phyloP scores from a whole-genome alignment of 2,113 vertebrate species.

The Phalacrocorax carbo region DNA sequence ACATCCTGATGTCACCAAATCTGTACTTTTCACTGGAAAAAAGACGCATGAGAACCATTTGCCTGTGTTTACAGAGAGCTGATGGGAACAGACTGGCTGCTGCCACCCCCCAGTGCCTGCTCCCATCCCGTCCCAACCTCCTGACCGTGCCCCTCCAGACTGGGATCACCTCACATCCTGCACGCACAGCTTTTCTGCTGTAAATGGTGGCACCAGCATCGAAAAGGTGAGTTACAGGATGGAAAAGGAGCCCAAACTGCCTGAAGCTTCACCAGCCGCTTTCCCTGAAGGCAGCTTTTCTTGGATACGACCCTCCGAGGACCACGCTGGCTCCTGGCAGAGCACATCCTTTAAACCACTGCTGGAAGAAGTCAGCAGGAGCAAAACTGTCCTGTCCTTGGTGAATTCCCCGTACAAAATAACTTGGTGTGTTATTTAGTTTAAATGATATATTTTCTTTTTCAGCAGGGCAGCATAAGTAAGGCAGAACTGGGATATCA shows the following conservation, averaged over 20 bases:
- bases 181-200: not conserved
- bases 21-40: not conserved
- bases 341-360: not conserved
- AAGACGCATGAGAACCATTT: not conserved
- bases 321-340: not conserved
- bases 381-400: not conserved
- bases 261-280: not conserved
- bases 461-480: not conserved
- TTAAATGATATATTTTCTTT: not conserved
- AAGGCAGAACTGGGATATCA: not conserved
- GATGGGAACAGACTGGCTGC: not conserved
- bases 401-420: not conserved
- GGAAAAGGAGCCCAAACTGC: not conserved
- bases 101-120: not conserved
- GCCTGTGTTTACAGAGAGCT: not conserved
- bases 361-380: not conserved
- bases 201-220: not conserved
- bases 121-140: not conserved
- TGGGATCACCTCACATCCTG: not conserved
- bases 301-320: not conserved
- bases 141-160: not conserved
- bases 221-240: not conserved
- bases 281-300: not conserved
- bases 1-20: not conserved
- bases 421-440: not conserved